Evolutionary conservation across 2,113 vertebrate genomes (phyloP).

Genomic region (Gila orcuttii): DNA sequence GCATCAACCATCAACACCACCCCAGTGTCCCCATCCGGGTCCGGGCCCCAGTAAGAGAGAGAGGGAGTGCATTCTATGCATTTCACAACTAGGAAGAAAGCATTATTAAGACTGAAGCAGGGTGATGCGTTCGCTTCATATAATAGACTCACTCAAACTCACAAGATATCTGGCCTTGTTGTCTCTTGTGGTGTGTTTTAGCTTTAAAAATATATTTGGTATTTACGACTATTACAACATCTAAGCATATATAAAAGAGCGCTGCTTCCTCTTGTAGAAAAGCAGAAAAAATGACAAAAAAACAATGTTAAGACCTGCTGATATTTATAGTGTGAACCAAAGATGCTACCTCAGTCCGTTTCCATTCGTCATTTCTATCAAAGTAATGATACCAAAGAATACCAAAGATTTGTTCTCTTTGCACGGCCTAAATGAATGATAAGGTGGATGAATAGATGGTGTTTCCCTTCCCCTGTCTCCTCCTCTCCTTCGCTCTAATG

Average conservation of each 20-base stretch:
- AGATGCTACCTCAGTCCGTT: constrained; percentile 99
- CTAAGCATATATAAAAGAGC: constrained; percentile 84
- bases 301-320: constrained; percentile 89
- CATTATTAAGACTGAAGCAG: constrained; percentile 80
- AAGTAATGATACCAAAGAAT: constrained; percentile 99
- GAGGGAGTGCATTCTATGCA: constrained; percentile 83
- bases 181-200: constrained; percentile 87
- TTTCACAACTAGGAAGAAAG: constrained; percentile 97
- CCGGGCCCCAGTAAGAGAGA: not conserved
- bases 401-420: constrained; percentile 93
- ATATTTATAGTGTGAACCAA: constrained; percentile 99
- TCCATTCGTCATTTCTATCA: constrained; percentile 99
- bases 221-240: constrained; percentile 77
- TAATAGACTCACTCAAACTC: constrained; percentile 72
- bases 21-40: not conserved
- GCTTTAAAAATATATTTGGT: constrained; percentile 84
- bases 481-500: constrained; percentile 67
- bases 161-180: constrained; percentile 80
- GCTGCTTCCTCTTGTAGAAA: constrained; percentile 81
- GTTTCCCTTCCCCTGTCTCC: constrained; percentile 41
- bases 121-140: constrained; percentile 76
- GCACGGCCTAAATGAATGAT: constrained; percentile 89
- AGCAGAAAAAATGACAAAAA: constrained; percentile 60
- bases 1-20: constrained; percentile 9
- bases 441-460: constrained; percentile 82